Base-by-base conservation (phyloP, 2,113 vertebrate genomes). In the Urocolius indicus region DNA sequence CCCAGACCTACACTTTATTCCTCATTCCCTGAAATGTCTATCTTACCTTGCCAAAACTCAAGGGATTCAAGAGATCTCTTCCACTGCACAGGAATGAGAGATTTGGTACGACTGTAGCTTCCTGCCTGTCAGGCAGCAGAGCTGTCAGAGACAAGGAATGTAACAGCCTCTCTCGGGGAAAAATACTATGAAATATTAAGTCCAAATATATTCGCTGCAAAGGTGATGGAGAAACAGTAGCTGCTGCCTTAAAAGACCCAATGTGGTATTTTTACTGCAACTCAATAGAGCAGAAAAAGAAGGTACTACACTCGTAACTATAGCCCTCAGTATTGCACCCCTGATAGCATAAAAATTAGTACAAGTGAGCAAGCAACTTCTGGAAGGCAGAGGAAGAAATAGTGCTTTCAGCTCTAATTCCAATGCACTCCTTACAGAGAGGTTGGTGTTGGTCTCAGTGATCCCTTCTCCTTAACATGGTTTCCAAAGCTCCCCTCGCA, bases 141-240 rank as follows among this genome's bases (percentile, higher is more conserved):
- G 23, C 72, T 52, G 65, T 10, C 65, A 30, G 45, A 69, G 45
- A 75, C 4, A 4, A 59, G 74, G 68, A 91, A 77, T 23, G 9
- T 32, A 91, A 76, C 74, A 36, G 68, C 54, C 22, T 36, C 87
- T 84, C 82, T n/a, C 0, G 9, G 77, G 65, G 45, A 83, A 91
- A 90, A 76, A 91, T 76, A 91, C 15, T 36, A 90, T 88, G 48
- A 96, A 96, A 94, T 85, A 90, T 72, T 62, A 91, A 95, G 79
- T 45, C 67, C 59, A 83, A 87, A 58, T n/a, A 79, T 6, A 76
- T 48, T 84, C 48, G 21, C 43, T 2, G 22, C 45, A 32, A 91
- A 91, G 52, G 91, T 24, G 68, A 49, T 49, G 30, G 48, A 59
- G 61, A 87, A 89, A 68, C 8, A 57, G 67, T 17, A 52, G 51